Percentiles rank a stretch among this genome's conserved stretches.
These are phyloP conservation scores for Semaprochilodus insignis DNA, from an alignment of 2,797 vertebrate genomes.

Conservation along the genomic window DNA sequence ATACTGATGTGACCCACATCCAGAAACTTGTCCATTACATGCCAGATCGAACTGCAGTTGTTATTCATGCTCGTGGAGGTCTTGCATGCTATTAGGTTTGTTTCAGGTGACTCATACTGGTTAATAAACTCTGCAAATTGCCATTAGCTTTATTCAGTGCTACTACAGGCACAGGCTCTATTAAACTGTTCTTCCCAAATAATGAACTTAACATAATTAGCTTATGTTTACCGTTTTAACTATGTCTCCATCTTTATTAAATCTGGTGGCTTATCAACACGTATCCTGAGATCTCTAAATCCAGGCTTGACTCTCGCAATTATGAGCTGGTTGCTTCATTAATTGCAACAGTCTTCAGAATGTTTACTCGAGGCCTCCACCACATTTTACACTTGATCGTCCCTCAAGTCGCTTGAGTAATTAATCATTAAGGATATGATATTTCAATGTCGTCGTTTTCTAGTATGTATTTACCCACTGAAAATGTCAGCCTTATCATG, in stretches of 20 bases:
- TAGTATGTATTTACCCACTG: conserved; percentile 38
- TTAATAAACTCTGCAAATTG: background rate
- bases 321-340: conserved; percentile 12
- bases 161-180: background rate
- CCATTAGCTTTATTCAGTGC: background rate
- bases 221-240: background rate
- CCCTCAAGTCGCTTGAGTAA: conserved; percentile 4
- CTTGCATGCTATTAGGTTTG: no score
- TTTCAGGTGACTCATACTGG: background rate
- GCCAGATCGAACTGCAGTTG: no score
- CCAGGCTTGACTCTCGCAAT: background rate
- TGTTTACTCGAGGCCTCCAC: conserved; percentile 17
- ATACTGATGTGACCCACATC: no score
- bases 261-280: background rate
- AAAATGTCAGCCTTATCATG: conserved; percentile 45
- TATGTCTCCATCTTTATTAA: conserved; percentile 2
- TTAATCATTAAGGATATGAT: conserved; percentile 49
- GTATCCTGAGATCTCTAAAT: background rate
- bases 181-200: background rate
- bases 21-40: no score
- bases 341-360: conserved; percentile 15
- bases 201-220: background rate
- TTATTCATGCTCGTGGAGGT: no score
- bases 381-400: conserved; percentile 30
- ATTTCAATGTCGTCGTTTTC: conserved; percentile 34